These are phyloP conservation scores for Aspidapion aeneum DNA, from an alignment of 2,888 invertebrate species.

Conservation along the genomic window DNA sequence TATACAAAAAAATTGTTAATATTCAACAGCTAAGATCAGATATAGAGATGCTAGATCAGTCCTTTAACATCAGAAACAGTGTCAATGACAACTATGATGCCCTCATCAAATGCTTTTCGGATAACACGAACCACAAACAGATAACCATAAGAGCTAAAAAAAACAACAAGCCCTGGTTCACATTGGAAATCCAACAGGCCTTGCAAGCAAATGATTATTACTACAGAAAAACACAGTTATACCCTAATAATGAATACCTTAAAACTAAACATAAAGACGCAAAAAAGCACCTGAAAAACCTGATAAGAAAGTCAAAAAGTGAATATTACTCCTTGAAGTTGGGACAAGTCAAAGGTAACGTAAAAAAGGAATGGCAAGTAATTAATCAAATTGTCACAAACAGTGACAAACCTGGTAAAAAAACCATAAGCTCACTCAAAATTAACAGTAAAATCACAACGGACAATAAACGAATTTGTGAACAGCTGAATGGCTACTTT, in stretches of 20 bases:
- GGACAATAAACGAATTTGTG: no score
- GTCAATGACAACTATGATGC: neutral
- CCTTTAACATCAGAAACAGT: neutral
- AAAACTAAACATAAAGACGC: neutral
- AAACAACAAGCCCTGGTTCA: neutral
- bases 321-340: no score
- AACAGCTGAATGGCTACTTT: no score
- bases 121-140: neutral
- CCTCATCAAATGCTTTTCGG: neutral
- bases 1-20: slow-evolving; percentile 5
- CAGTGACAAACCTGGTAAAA: neutral
- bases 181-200: neutral
- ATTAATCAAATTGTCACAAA: neutral
- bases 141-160: neutral
- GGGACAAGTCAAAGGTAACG: neutral
- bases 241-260: neutral
- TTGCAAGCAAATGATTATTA: neutral
- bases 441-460: neutral
- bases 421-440: neutral
- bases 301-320: neutral
- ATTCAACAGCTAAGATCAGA: neutral
- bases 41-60: neutral
- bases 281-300: neutral
- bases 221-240: neutral
- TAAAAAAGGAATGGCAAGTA: neutral